Evolutionary conservation across 2,113 vertebrate genomes (phyloP).

Genomic region (Cavia porcellus): DNA sequence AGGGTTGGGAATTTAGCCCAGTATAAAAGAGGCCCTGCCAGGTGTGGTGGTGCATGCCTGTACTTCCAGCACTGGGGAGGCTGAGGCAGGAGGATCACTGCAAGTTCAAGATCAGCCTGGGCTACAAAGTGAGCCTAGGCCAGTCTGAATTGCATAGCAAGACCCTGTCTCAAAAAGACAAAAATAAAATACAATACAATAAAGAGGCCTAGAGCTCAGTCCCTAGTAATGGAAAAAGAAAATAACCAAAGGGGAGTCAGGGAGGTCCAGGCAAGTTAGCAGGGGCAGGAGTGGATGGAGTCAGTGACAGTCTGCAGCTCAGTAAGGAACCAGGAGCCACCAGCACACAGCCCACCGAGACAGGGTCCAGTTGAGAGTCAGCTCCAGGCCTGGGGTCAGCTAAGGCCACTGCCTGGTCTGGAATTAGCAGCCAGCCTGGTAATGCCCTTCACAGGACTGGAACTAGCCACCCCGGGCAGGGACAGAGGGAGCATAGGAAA

Average conservation of each 20-base stretch:
- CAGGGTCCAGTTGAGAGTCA: neutral
- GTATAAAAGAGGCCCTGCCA: neutral
- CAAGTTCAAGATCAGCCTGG: neutral
- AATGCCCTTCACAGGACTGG: neutral
- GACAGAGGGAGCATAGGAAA: neutral
- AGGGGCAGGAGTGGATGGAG: neutral
- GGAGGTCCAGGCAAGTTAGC: neutral
- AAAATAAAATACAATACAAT: neutral
- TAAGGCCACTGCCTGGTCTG: neutral
- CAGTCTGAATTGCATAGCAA: neutral
- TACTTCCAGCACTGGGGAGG: neutral
- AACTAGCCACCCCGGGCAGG: neutral
- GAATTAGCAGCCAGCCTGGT: neutral
- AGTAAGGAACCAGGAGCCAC: neutral
- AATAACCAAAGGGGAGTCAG: neutral
- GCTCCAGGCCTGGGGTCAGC: neutral
- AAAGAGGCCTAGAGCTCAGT: neutral
- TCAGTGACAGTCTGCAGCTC: neutral
- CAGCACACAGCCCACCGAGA: neutral
- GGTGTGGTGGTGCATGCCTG: neutral
- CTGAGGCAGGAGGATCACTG: neutral
- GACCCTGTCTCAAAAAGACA: neutral
- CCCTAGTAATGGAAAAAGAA: neutral
- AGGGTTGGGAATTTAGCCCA: neutral
- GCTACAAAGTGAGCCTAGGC: neutral